phyloP scores from a whole-genome alignment of 2,797 vertebrate genomes.

The Apodemus agrarius region DNA sequence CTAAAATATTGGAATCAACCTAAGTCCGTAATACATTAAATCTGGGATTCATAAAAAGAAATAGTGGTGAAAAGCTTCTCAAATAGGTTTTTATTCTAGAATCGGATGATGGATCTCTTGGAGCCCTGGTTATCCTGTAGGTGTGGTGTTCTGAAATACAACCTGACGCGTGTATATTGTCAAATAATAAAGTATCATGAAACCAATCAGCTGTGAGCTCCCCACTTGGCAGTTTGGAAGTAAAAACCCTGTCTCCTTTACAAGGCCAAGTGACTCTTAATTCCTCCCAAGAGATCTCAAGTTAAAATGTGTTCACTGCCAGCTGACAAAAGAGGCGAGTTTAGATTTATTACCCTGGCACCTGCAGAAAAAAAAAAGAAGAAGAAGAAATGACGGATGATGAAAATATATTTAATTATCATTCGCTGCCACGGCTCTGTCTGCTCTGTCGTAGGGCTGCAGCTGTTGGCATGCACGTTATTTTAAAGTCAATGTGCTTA shows the following conservation, averaged over 20 bases:
- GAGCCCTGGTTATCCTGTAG: background rate
- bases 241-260: constrained; percentile 75
- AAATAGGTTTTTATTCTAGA: constrained; percentile 69
- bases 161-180: constrained; percentile 60
- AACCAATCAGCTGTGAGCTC: constrained; percentile 72
- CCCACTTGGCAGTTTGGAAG: constrained; percentile 73
- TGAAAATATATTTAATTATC: constrained; percentile 91
- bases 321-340: constrained; percentile 83
- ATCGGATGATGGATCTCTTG: background rate
- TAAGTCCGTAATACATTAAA: constrained; percentile 66
- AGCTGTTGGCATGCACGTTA: constrained; percentile 86
- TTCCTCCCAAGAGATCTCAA: constrained; percentile 82
- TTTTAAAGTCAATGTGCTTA: constrained; percentile 87
- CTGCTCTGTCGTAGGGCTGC: constrained; percentile 88
- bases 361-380: constrained; percentile 83
- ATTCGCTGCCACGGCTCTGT: constrained; percentile 89
- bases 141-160: constrained; percentile 60
- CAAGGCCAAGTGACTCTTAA: constrained; percentile 82
- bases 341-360: constrained; percentile 90
- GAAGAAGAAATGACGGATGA: constrained; percentile 83
- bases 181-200: constrained; percentile 77
- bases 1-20: constrained; percentile 35
- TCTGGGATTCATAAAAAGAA: constrained; percentile 71
- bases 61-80: constrained; percentile 65
- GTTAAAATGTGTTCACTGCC: constrained; percentile 82